A percentile compares a stretch with the other conserved stretches of the same genome.
These are phyloP conservation scores for Ariolimax columbianus DNA, from an alignment of 2,888 invertebrate species.

Conservation along the genomic window DNA sequence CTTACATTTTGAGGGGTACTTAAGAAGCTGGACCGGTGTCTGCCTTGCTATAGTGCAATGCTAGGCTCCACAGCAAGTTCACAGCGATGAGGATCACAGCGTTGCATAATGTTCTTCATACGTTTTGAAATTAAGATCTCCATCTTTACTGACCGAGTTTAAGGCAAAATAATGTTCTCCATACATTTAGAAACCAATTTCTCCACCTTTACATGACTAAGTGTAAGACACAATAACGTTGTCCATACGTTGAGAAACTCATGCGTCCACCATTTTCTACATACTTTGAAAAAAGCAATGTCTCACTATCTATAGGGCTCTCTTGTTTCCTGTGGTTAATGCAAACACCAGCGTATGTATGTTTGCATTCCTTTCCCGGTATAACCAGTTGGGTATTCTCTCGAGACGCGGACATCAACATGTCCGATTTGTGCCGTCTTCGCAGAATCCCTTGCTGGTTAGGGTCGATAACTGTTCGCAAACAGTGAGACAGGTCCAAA, in stretches of 20 bases:
- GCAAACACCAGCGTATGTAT: background rate
- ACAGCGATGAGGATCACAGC: too few relatives aligned
- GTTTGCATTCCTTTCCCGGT: slow-evolving; percentile 5
- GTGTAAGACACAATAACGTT: background rate
- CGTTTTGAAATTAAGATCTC: too few relatives aligned
- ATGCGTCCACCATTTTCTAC: background rate
- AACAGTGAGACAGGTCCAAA: slow-evolving; percentile 30
- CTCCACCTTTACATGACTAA: too few relatives aligned
- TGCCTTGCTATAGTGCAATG: too few relatives aligned
- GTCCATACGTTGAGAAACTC: background rate
- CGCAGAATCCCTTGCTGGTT: slow-evolving; percentile 31
- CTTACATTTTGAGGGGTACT: too few relatives aligned
- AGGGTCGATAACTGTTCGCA: slow-evolving; percentile 40
- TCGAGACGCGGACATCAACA: slow-evolving; percentile 14
- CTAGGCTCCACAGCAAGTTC: too few relatives aligned
- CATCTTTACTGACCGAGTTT: too few relatives aligned
- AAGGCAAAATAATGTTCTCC: too few relatives aligned
- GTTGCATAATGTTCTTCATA: too few relatives aligned
- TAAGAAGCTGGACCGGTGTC: too few relatives aligned
- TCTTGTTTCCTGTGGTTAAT: background rate
- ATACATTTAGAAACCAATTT: too few relatives aligned
- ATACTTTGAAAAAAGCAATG: background rate
- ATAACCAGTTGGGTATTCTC: background rate
- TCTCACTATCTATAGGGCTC: background rate
- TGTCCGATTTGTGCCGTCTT: slow-evolving; percentile 14